Evolutionary conservation across 1,140 invertebrate genomes (phyloP).

Genomic region (Artemia franciscana): DNA sequence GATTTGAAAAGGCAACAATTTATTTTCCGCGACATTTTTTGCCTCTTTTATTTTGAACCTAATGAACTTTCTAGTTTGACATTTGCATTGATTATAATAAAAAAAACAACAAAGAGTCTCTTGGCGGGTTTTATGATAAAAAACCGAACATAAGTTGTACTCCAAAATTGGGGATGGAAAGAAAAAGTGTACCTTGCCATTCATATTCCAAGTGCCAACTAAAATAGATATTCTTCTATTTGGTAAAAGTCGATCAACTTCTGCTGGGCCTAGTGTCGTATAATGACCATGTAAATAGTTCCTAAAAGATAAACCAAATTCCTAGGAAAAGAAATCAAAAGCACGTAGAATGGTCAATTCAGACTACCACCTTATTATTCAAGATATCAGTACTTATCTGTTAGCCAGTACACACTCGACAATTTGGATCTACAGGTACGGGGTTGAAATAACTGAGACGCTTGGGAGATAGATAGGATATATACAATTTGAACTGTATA

Average conservation of each 20-base stretch:
- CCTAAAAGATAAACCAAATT: constrained; percentile 19
- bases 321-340: background rate
- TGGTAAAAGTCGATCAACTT: constrained; percentile 62
- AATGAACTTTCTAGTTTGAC: too few species aligned
- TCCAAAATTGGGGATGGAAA: background rate
- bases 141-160: too few species aligned
- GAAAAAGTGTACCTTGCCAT: constrained; percentile 39
- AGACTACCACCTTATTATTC: background rate
- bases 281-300: constrained; percentile 52
- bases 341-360: background rate
- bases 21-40: too few species aligned
- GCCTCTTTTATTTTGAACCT: too few species aligned
- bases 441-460: background rate
- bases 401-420: background rate
- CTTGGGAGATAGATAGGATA: background rate
- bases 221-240: constrained; percentile 61
- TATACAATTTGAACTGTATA: background rate
- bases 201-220: constrained; percentile 92
- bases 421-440: background rate
- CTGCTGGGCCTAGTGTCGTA: constrained; percentile 46
- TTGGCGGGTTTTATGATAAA: too few species aligned
- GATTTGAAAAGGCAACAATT: too few species aligned
- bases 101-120: too few species aligned
- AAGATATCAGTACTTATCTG: too few species aligned
- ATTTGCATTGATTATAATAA: too few species aligned